Evolutionary conservation across 2,888 invertebrate species (phyloP).

Genomic region (Andrena chrysosceles): DNA sequence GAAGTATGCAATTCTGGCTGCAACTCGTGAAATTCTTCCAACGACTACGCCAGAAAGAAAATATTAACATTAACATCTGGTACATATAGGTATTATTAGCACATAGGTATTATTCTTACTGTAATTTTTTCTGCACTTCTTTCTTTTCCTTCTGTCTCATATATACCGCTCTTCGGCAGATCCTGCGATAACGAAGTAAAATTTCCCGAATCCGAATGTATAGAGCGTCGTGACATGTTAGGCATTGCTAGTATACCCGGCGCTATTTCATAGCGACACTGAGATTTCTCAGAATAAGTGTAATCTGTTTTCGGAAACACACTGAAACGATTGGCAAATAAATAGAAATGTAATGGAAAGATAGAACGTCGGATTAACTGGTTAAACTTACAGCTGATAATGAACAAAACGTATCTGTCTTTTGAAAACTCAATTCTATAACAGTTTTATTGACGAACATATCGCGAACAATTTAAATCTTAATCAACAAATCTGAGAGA

Average conservation of each 20-base stretch:
- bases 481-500: background rate
- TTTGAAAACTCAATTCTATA: too few relatives aligned
- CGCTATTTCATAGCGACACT: conserved; percentile 92
- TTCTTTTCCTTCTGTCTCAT: conserved; percentile 39
- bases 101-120: conserved; percentile 38
- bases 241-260: conserved; percentile 94
- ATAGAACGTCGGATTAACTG: too few relatives aligned
- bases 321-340: conserved; percentile 86
- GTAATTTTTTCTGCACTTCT: conserved; percentile 1
- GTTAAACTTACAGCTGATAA: too few relatives aligned
- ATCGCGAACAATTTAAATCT: background rate
- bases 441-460: background rate
- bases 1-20: conserved; percentile 58
- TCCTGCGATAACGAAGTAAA: conserved; percentile 55
- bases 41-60: conserved; percentile 1
- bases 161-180: conserved; percentile 44
- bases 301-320: conserved; percentile 96
- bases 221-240: conserved; percentile 93
- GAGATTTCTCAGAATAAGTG: conserved; percentile 94
- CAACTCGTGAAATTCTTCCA: conserved; percentile 6
- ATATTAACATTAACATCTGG: background rate
- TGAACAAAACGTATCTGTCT: too few relatives aligned
- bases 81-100: background rate
- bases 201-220: conserved; percentile 74
- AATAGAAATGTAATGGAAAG: background rate